phyloP scores from a whole-genome alignment of 2,797 vertebrate genomes.

The Mus minutoides region DNA sequence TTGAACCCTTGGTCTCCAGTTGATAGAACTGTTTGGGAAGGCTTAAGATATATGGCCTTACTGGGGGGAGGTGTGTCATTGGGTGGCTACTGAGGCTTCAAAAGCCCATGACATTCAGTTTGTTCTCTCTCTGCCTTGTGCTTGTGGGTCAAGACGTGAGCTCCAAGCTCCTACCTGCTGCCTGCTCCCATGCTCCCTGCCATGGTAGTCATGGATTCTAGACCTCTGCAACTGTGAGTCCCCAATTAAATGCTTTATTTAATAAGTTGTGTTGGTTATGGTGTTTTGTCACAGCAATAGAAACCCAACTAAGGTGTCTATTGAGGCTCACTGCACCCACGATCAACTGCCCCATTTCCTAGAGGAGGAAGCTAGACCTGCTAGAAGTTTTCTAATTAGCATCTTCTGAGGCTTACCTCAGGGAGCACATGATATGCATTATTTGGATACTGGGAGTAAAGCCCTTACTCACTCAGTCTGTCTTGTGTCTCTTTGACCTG shows the following conservation, averaged over 20 bases:
- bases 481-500: neutral
- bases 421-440: neutral
- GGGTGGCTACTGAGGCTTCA: neutral
- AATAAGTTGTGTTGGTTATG: neutral
- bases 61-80: neutral
- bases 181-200: neutral
- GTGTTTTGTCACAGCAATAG: neutral
- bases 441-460: fast-evolving
- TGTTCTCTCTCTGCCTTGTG: neutral
- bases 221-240: neutral
- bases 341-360: neutral
- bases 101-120: neutral
- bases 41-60: neutral
- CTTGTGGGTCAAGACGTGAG: neutral
- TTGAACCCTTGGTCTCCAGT: neutral
- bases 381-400: neutral
- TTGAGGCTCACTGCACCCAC: neutral
- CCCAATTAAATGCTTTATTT: neutral
- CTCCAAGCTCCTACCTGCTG: neutral
- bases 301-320: neutral
- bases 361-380: neutral
- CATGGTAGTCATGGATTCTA: neutral
- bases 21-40: neutral
- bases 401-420: neutral
- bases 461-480: neutral